phyloP scores from a whole-genome alignment of 2,888 invertebrate genomes.

The Iselma pallidipennis region DNA sequence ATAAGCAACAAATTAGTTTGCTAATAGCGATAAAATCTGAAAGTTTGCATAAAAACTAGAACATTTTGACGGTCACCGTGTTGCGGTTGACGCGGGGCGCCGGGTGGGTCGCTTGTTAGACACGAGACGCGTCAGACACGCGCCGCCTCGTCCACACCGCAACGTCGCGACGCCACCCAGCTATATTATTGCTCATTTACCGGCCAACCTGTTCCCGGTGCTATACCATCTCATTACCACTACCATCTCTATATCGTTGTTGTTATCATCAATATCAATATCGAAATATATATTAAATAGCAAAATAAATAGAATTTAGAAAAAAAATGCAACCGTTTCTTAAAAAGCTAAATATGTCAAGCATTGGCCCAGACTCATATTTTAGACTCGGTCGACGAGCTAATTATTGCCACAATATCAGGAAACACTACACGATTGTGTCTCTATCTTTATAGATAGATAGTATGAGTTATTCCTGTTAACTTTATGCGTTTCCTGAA shows the following conservation, averaged over 20 bases:
- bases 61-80: conserved; percentile 45
- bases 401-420: conserved; percentile 1
- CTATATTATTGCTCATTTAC: conserved; percentile 53
- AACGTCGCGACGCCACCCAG: conserved; percentile 43
- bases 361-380: conserved; percentile 13
- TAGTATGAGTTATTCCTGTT: not conserved
- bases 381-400: conserved; percentile 18
- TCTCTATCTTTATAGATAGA: not conserved
- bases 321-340: not conserved
- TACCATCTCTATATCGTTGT: not conserved
- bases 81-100: conserved; percentile 44
- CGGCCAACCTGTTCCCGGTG: conserved; percentile 47
- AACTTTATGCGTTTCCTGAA: not conserved
- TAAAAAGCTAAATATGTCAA: conserved; percentile 8
- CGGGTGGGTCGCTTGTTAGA: conserved; percentile 53
- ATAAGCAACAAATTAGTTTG: too few relatives aligned
- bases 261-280: not conserved
- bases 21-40: not conserved
- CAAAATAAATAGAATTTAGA: not conserved
- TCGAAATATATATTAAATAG: not conserved
- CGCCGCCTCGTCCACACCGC: conserved; percentile 53
- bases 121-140: conserved; percentile 58
- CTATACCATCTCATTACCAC: conserved; percentile 6
- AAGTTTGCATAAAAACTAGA: not conserved
- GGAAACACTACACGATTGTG: not conserved